Base-by-base conservation (phyloP, 2,888 invertebrate species). In the Shargacucullia verbasci region DNA sequence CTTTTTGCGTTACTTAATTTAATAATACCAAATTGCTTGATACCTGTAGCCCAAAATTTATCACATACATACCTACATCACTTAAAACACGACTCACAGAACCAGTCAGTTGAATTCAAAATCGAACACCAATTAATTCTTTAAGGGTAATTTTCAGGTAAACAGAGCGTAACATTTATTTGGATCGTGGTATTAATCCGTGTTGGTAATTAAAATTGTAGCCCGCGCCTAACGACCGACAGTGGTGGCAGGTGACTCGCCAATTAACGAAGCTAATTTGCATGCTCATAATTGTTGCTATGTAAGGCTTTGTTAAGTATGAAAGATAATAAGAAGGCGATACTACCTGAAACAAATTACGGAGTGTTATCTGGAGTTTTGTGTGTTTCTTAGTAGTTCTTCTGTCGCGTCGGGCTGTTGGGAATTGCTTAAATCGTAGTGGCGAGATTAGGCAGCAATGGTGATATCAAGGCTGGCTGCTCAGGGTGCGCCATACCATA, bases 171-270 rank as follows among this genome's bases (percentile, higher is more conserved):
- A 71, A 66, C 64, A 76, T 73, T 79, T 69, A 71, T 60, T 70
- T 37, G 41, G 63, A 70, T 61, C 48, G 40, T 50, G 52, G 53
- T 62, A 73, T 73, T 75, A 73, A 73, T 76, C 57, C 54, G 48
- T 15, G 46, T 20, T 45, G 49, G 64, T 65, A 76, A 75, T 76
- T 76, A 73, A 76, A 75, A 75, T 58, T 64, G 70, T 70, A 50
- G 56, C 47, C 55, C 49, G 48, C 37, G 27, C 54, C 60, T 76
- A 72, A 76, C 60, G 73, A 69, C 50, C 52, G 29, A 41, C 35
- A 29, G 33, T 64, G 50, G 53, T 40, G 54, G 59, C 59, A 61
- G 60, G 58, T 59, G 76, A 56, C 57, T 65, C 15, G 47, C 47
- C 57, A 75, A 76, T 75, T 75, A 69, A 52, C 58, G 35, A 49